Evolutionary conservation across 2,113 vertebrate genomes (phyloP), one percentile per base, ranked within the genome.

Genomic region (Passer domesticus): DNA sequence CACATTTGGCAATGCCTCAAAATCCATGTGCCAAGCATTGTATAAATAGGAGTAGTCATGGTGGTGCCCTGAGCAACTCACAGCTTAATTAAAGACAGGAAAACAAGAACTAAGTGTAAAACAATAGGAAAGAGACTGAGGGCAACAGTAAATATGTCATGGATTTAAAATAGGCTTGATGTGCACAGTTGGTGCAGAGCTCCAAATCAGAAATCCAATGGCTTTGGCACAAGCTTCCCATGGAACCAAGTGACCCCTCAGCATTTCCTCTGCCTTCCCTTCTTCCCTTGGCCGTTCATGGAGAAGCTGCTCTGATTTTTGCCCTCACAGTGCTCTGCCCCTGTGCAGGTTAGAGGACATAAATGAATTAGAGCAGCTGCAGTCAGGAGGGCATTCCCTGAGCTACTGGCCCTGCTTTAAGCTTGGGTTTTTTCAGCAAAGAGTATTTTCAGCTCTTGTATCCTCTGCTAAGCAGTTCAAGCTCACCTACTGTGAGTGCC

Each of bases 21-120:
- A 92, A 68, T 62, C 46, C 1, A 0, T 92, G 44, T 93, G 92
- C 88, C 92, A 95, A 93, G 82, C 64, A 78, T 83, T 90, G 79
- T 94, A 96, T 81, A 93, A 93, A 93, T 86, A 94, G 75, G 75
- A 94, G 50, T 47, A 94, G 59, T 80, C 78, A 66, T 91, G 79
- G 60, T 70, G 82, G 63, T 94, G 85, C 75, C 64, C 41, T 83
- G 75, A 92, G 60, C 69, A 94, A 60, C 87, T 93, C 82, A 60
- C 33, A 53, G 79, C 49, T 86, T 88, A 92, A 94, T 94, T 94
- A 83, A 90, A 95, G 85, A 64, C 76, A 93, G 69, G 46, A 58
- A 90, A 82, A 72, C 9, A 93, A 83, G 44, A 81, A 52, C 39
- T 80, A 83, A 94, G 66, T 92, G 56, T 75, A 72, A 92, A 94